Evolutionary conservation across 2,888 invertebrate genomes (phyloP).

Genomic region (Oscheius sp.): DNA sequence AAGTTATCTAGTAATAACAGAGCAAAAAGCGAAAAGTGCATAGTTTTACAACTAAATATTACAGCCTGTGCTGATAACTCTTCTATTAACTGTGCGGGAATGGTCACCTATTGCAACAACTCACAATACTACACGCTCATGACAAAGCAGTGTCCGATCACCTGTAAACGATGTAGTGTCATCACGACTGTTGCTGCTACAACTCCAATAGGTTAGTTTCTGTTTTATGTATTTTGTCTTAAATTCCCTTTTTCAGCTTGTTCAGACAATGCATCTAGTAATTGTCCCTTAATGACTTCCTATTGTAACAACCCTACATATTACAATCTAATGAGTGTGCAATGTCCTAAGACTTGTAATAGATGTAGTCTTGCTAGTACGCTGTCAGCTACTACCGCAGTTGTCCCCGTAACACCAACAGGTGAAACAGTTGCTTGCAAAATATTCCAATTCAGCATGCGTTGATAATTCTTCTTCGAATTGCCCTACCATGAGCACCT

Average conservation of each 20-base stretch:
- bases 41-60: no score
- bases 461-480: not conserved
- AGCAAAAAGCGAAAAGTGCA: no score
- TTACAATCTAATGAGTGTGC: not conserved
- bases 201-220: no score
- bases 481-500: not conserved
- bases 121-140: not conserved
- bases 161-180: not conserved
- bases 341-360: not conserved
- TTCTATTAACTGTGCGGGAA: no score
- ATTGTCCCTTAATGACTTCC: conserved; percentile 1
- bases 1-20: no score
- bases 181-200: no score
- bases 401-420: not conserved
- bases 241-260: not conserved
- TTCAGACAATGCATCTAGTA: not conserved
- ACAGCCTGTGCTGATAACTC: no score
- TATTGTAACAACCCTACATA: conserved; percentile 19
- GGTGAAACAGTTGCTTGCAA: no score
- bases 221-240: no score
- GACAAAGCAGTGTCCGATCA: no score
- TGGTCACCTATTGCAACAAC: not conserved
- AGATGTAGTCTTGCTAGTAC: no score
- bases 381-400: no score
- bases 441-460: conserved; percentile 4